Evolutionary conservation across 1,140 invertebrate genomes (phyloP).

Genomic region (Ruditapes philippinarum): DNA sequence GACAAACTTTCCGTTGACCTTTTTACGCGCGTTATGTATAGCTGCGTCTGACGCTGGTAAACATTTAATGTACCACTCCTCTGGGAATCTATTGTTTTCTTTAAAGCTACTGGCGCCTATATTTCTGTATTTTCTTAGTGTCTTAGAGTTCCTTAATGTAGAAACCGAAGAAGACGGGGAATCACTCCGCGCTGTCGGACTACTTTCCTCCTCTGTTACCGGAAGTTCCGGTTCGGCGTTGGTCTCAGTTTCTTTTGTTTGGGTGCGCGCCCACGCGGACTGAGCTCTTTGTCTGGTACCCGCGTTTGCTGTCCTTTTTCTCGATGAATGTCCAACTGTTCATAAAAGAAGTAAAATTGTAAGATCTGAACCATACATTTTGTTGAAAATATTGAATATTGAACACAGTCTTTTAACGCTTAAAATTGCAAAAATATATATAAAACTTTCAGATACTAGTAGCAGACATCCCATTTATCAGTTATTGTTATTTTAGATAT

Average conservation of each 20-base stretch:
- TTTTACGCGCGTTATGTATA: constrained; percentile 60
- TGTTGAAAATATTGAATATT: too few relatives aligned
- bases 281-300: constrained; percentile 9
- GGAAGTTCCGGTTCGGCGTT: background rate
- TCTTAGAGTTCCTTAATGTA: constrained; percentile 49
- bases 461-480: too few relatives aligned
- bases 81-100: constrained; percentile 66
- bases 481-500: too few relatives aligned
- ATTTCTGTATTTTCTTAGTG: constrained; percentile 39
- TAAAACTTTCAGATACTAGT: too few relatives aligned
- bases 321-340: constrained; percentile 30
- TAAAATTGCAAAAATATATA: too few relatives aligned
- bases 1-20: constrained; percentile 56
- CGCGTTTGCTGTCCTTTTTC: constrained; percentile 30
- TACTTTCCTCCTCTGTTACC: background rate
- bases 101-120: constrained; percentile 41
- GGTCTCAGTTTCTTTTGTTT: background rate
- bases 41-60: constrained; percentile 71
- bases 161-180: constrained; percentile 44
- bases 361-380: too few relatives aligned
- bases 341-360: too few relatives aligned
- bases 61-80: constrained; percentile 70
- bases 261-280: constrained; percentile 48
- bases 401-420: too few relatives aligned
- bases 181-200: background rate